Percentiles rank a stretch among this genome's conserved stretches.
Conservation (phyloP, 2,797 vertebrate species). For the Pangasius macronema region DNA sequence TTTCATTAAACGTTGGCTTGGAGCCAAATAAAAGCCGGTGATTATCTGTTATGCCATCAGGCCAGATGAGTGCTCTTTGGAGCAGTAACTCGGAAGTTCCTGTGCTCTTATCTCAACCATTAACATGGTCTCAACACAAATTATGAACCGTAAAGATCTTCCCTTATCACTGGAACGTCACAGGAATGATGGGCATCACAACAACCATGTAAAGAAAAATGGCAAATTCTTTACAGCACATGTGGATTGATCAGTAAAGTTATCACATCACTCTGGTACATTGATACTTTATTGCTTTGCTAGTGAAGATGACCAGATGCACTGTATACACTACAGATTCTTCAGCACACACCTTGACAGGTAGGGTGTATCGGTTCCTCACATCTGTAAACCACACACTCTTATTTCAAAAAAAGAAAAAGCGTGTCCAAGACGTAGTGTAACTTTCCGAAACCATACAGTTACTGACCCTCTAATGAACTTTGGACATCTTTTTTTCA, state of each 20-base stretch:
- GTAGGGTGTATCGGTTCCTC: slow-evolving; percentile 48
- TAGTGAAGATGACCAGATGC: neutral
- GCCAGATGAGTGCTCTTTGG: slow-evolving; percentile 41
- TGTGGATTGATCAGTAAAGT: slow-evolving; percentile 23
- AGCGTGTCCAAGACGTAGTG: slow-evolving; percentile 11
- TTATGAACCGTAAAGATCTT: slow-evolving; percentile 53
- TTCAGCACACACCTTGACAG: slow-evolving; percentile 39
- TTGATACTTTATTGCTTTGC: neutral
- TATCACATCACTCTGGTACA: slow-evolving; percentile 6
- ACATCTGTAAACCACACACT: slow-evolving; percentile 58
- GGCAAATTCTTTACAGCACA: slow-evolving; percentile 9
- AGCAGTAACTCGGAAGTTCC: slow-evolving; percentile 35
- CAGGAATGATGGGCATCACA: slow-evolving; percentile 38
- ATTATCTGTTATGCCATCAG: slow-evolving; percentile 47
- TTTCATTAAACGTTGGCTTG: slow-evolving; percentile 25
- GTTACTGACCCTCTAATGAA: slow-evolving; percentile 49
- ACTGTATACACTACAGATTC: slow-evolving; percentile 1
- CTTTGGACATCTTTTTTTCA: slow-evolving; percentile 50
- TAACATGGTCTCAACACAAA: slow-evolving; percentile 54
- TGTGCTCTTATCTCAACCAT: slow-evolving; percentile 49
- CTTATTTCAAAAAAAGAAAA: slow-evolving; percentile 38
- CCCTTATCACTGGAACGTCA: slow-evolving; percentile 49
- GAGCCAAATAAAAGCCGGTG: slow-evolving; percentile 43
- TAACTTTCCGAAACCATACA: slow-evolving; percentile 40
- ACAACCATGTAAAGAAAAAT: slow-evolving; percentile 4